Conservation (phyloP, 2,797 vertebrate genomes). For the Cephalopachus bancanus region DNA sequence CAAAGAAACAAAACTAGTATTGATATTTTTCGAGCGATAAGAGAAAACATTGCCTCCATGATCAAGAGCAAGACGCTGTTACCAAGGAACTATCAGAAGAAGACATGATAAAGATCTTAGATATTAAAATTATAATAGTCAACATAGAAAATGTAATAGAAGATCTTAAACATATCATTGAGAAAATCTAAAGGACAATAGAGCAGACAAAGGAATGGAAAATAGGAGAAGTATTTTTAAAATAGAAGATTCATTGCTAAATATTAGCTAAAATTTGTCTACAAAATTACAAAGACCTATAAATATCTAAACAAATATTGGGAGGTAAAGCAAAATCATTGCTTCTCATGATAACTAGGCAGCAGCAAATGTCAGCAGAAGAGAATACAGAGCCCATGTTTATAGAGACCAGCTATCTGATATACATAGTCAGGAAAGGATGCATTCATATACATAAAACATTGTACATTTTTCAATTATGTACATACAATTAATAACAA, state of each 20-base stretch:
- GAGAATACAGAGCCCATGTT: background rate
- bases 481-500: constrained; percentile 20
- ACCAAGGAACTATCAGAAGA: background rate
- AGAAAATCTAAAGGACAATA: constrained; percentile 15
- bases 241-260: background rate
- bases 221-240: constrained; percentile 4
- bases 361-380: background rate
- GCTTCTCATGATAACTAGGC: background rate
- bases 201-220: background rate
- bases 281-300: background rate
- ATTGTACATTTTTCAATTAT: constrained; percentile 7
- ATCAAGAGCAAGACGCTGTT: constrained; percentile 38
- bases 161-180: background rate
- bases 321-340: background rate
- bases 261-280: constrained; percentile 14
- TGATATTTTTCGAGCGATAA: background rate
- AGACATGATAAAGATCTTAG: background rate
- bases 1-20: background rate
- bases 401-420: background rate
- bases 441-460: background rate
- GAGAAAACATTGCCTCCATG: background rate
- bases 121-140: background rate
- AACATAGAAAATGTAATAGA: background rate
- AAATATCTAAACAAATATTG: background rate
- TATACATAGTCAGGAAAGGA: background rate